Percentiles rank a stretch among this genome's conserved stretches.
phyloP scores from a whole-genome alignment of 2,797 vertebrate species.

The Lemur catta region DNA sequence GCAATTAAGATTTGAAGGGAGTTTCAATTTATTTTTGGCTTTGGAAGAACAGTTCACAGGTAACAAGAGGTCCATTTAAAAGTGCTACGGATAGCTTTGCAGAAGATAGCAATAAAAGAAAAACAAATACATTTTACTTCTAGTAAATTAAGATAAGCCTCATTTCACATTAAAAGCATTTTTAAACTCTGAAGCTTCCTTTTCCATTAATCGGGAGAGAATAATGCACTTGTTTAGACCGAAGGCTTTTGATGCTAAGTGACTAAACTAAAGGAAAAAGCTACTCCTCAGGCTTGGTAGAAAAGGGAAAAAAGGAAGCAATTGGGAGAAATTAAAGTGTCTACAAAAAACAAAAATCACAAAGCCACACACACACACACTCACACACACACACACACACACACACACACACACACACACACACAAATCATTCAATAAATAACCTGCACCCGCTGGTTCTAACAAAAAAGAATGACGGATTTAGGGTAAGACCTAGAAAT shows the following conservation, averaged over 20 bases:
- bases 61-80: constrained; percentile 55
- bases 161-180: constrained; percentile 28
- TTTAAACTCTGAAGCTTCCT: neutral
- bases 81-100: neutral
- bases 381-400: neutral
- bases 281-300: neutral
- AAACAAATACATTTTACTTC: constrained; percentile 39
- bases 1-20: constrained; percentile 58
- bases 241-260: neutral
- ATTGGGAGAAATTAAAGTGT: neutral
- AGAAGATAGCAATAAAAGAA: constrained; percentile 29
- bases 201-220: neutral
- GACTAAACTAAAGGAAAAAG: neutral
- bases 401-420: neutral
- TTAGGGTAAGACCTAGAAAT: neutral
- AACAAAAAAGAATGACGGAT: neutral
- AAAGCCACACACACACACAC: no score
- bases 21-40: constrained; percentile 63
- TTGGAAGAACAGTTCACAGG: constrained; percentile 57
- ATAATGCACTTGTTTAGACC: neutral
- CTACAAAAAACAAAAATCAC: neutral
- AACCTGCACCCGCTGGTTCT: neutral
- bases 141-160: constrained; percentile 45
- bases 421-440: neutral
- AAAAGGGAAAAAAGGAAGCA: neutral